Base-by-base conservation (phyloP, 2,113 vertebrate species). In the Gila orcuttii region DNA sequence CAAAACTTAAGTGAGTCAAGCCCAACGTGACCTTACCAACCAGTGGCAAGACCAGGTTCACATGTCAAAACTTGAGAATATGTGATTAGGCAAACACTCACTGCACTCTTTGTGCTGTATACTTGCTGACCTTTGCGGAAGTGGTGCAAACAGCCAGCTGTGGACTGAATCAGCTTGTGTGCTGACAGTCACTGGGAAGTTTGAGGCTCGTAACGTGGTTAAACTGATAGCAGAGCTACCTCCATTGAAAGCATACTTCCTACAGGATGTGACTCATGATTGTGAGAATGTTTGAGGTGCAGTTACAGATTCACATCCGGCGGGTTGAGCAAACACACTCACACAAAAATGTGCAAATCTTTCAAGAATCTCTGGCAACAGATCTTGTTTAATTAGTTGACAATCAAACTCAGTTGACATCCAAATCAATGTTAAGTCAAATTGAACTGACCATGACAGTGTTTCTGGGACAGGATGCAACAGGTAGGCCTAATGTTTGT, bases 261-360 rank as follows among this genome's bases (percentile, higher is more conserved):
- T 84, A 76, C 66, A 69, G 76, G 85, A 86, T 66, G 50, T 88
- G 87, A 86, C 64, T 88, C 87, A 86, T 19, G 68, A 39, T 47
- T 52, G 10, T 55, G 19, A 66, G 82, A 76, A 57, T 84, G 82
- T 45, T 31, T 47, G 52, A 85, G 69, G 47, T 42, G 82, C 19
- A 57, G 79, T 84, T 83, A 80, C 57, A 76, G 47, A 80, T 71
- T 88, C 66, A 47, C 19, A 79, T 79, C 80, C 84, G 71, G 79
- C 45, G n/a, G 13, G 23, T 42, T 71, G 23, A 78, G 47, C 45
- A 83, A 85, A 68, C 19, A 45, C 19, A n/a, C 19, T 66, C 33
- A 6, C 52, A 50, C 52, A 85, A 75, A 50, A 75, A 75, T 50
- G 1, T 28, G 11, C 23, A 28, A 75, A 25, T 75, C n/a, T 9